Base-by-base conservation (phyloP, 2,888 invertebrate species). In the Copidosoma aretas region DNA sequence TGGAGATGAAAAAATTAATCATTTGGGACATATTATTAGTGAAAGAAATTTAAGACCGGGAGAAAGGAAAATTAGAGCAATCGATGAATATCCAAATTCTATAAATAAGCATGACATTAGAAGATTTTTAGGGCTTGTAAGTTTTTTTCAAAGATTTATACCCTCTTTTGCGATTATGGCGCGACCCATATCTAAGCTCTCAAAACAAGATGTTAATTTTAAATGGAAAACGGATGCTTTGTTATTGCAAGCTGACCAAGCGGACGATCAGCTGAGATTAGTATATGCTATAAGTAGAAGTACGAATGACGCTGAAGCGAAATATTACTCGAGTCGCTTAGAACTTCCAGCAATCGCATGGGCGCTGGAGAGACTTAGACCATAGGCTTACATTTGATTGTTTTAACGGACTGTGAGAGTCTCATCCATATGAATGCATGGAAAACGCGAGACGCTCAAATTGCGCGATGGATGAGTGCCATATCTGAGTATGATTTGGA, bases 341-440 rank as follows among this genome's bases (percentile, higher is more conserved):
- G 80, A 81, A 60, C 24, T 69, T 10, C 5, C 69, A 25, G 71
- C 67, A 0, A 63, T 69, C n/a, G 41, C 39, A 14, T 71, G 68
- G 64, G 67, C 62, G 0, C 25, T 60, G 0, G 51, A 64, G 51
- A 17, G 71, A 2, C 46, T 75, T 1, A 51, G 75, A 10, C n/a
- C 70, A 1, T 72, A 5, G 70, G 68, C 0, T 59, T 75, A 8
- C 61, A 60, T 5, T 77, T 77, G 51, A 67, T 60, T 2, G 67
- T 77, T 1, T 54, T 76, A 0, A 76, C 76, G 0, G 77, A 77
- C 62, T 78, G 46, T 76, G 8, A 72, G 32, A 32, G 32, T 8
- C 3, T 32, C 32, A 5, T 32, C 3, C 8, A 72, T 32, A 2
- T 72, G 1, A 64, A 61, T 46, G 58, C 70, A 5, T 61, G 64